A percentile compares a stretch with the other conserved stretches of the same genome.
Conservation (phyloP, 2,113 vertebrate genomes). For the Columba livia region DNA sequence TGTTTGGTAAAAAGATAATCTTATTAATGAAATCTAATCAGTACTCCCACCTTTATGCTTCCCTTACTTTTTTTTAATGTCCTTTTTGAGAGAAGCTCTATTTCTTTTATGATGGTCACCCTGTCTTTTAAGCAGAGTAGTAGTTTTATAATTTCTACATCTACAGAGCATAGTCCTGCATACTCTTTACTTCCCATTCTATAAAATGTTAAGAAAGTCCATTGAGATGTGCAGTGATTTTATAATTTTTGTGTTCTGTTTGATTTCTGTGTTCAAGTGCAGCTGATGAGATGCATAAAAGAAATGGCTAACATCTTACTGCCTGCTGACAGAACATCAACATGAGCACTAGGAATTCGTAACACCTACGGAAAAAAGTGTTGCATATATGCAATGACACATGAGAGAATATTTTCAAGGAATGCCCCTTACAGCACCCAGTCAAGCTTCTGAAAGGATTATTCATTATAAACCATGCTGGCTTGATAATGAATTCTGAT, state of each 20-base stretch:
- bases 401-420: background rate
- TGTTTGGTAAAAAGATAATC: background rate
- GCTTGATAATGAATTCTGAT: conserved; percentile 7
- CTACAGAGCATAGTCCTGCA: background rate
- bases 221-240: background rate
- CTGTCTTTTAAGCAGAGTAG: background rate
- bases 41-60: background rate
- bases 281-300: conserved; percentile 26
- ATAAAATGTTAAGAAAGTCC: background rate
- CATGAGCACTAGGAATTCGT: background rate
- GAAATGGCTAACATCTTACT: background rate
- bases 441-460: background rate
- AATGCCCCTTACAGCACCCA: background rate
- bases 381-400: background rate
- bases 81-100: background rate
- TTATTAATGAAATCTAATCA: background rate
- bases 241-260: background rate
- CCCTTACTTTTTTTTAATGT: background rate
- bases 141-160: background rate
- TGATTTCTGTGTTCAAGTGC: background rate
- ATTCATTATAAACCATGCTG: background rate
- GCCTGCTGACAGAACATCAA: background rate
- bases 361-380: background rate
- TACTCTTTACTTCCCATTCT: background rate
- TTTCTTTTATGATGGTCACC: background rate